These are phyloP conservation scores for Conus canariensis DNA, from an alignment of 2,888 invertebrate species.

Conservation along the genomic window DNA sequence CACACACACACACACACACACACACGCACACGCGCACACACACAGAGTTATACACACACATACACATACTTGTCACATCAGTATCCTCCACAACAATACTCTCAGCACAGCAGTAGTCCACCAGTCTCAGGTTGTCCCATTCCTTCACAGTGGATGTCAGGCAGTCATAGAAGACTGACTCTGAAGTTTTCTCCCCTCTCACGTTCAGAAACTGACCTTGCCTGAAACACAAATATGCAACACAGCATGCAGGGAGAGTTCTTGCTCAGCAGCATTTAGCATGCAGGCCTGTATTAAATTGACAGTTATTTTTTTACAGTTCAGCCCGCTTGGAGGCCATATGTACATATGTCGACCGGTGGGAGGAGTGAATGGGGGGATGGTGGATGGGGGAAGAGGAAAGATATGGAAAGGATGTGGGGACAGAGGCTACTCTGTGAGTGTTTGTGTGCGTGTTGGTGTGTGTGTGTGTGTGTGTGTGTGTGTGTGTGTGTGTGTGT, in stretches of 20 bases:
- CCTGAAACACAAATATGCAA: slow-evolving; percentile 53
- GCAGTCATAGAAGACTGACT: slow-evolving; percentile 72
- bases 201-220: slow-evolving; percentile 78
- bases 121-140: slow-evolving; percentile 61
- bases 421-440: no score
- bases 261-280: background rate
- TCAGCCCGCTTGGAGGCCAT: no score
- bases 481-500: no score
- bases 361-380: no score
- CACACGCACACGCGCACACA: background rate
- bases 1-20: slow-evolving; percentile 10
- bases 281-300: no score
- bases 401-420: no score
- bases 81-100: slow-evolving; percentile 60
- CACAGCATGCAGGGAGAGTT: background rate
- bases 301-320: no score
- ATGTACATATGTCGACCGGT: no score
- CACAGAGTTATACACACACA: background rate
- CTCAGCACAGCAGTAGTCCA: slow-evolving; percentile 74
- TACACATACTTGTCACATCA: background rate
- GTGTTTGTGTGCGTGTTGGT: no score
- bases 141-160: slow-evolving; percentile 58
- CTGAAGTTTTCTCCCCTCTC: slow-evolving; percentile 77
- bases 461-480: no score
- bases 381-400: no score